Conservation (phyloP, 2,888 invertebrate genomes). For the Imbricaverruca yamaguchii region DNA sequence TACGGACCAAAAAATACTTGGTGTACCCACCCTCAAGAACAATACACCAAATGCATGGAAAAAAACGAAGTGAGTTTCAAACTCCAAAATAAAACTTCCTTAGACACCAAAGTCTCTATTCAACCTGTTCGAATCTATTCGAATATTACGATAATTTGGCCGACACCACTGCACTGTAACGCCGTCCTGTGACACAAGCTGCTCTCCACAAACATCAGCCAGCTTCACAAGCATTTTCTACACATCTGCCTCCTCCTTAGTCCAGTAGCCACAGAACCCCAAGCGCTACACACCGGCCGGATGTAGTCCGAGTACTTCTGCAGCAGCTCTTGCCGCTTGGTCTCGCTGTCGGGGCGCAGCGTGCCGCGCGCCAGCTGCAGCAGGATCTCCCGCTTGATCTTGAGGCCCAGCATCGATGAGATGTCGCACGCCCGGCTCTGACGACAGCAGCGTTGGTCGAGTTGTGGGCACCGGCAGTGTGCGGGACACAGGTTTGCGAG, state of each 20-base stretch:
- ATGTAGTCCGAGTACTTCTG: slow-evolving; percentile 56
- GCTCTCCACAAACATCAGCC: not conserved
- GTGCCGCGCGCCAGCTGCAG: slow-evolving; percentile 53
- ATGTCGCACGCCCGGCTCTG: slow-evolving; percentile 88
- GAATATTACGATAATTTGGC: not conserved
- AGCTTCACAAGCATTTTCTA: not conserved
- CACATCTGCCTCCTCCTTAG: not conserved
- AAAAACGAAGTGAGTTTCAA: too few relatives aligned
- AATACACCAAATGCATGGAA: too few relatives aligned
- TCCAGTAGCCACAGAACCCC: not conserved
- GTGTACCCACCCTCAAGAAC: too few relatives aligned
- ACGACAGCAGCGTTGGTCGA: slow-evolving; percentile 36
- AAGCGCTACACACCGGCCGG: slow-evolving; percentile 28
- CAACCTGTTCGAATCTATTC: too few relatives aligned
- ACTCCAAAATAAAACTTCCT: too few relatives aligned
- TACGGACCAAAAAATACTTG: too few relatives aligned
- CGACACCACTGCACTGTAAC: not conserved
- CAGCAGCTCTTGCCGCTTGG: slow-evolving; percentile 61
- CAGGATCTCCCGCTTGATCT: slow-evolving; percentile 76
- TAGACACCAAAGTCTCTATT: too few relatives aligned
- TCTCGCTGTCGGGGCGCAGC: slow-evolving; percentile 55
- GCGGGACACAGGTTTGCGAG: not conserved
- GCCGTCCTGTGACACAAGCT: not conserved
- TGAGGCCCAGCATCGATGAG: slow-evolving; percentile 71
- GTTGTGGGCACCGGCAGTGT: not conserved